Base-by-base conservation (phyloP, 37 sponge, comb jelly and placozoan species). In the Petrosia ficiformis region DNA sequence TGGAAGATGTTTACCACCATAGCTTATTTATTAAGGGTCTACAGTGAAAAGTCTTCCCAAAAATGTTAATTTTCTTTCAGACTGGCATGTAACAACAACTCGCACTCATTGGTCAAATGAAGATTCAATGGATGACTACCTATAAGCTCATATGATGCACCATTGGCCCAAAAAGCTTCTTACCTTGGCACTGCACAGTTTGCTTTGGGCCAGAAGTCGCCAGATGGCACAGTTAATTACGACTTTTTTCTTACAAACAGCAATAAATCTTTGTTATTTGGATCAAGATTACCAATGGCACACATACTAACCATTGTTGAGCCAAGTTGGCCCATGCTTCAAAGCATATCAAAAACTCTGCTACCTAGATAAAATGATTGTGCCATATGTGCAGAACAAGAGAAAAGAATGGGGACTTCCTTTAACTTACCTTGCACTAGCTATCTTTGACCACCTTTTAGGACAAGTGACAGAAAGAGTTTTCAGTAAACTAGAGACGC, bases 91-190 rank as follows among this genome's bases (percentile, higher is more conserved):
- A 16, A 71, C 52, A 39, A 36, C 37, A 21, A 68, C 70, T 35
- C 70, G 39, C n/a, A 71, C 31, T 22, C 72, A 71, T n/a, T 71
- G 52, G 72, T 71, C 72, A 11, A 71, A 71, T 39, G 72, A 42
- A 42, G 72, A 24, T 24, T 44, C 31, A 43, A 43, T 71, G 72
- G 43, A 26, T 6, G 44, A 71, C 6, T 71, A n/a, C n/a, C n/a
- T n/a, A n/a, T n/a, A n/a, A n/a, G n/a, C n/a, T n/a, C n/a, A n/a
- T n/a, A n/a, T n/a, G n/a, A n/a, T n/a, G n/a, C n/a, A n/a, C n/a
- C n/a, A n/a, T n/a, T n/a, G n/a, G n/a, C n/a, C n/a, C n/a, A n/a
- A n/a, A n/a, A n/a, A n/a, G n/a, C n/a, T n/a, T n/a, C n/a, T n/a
- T n/a, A n/a, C n/a, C n/a, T n/a, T n/a, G n/a, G n/a, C n/a, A n/a